Base-by-base conservation (phyloP, 2,797 vertebrate species). In the Myotis daubentonii region DNA sequence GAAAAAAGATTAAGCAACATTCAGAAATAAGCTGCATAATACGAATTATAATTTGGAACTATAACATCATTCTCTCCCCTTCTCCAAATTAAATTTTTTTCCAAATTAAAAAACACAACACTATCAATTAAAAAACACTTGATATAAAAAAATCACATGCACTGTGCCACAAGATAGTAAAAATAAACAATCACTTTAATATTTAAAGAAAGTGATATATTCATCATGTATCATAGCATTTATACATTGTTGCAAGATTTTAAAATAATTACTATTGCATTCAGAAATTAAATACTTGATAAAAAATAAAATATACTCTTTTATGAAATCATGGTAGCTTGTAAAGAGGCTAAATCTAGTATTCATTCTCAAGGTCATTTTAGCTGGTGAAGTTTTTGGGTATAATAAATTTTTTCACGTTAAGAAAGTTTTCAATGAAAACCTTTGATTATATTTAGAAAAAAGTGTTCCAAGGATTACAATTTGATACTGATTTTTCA, bases 361-460 rank as follows among this genome's bases (percentile, higher is more conserved):
- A 88, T 87, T 84, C 93, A n/a, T 92, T 89, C 23, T 80, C 89
- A 44, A 82, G 49, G n/a, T 80, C 55, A 95, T 68, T 93, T 97
- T 86, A 82, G 66, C 49, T 86, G 23, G 44, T 13, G 13, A 86
- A 76, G 19, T 60, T 81, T 93, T 91, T 38, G 92, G 41, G 33
- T 55, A 20, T 66, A 76, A 74, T 53, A 87, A 93, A 60, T 70
- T 80, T 51, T 87, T 89, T 94, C 44, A 71, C 10, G 19, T 72
- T 86, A 19, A 80, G 60, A 83, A 89, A 62, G 28, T 78, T 68
- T 87, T 95, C 78, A 84, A 10, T 60, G 75, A 86, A 91, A 94
- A 89, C 17, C 22, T 75, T 75, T 66, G 25, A 94, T 57, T 71
- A 47, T 51, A 85, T 15, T 93, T 87, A 55, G 65, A 82, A 95